Evolutionary conservation across 2,113 vertebrate species (phyloP), one percentile per base, ranked within the genome.

Genomic region (Pygoscelis adeliae): DNA sequence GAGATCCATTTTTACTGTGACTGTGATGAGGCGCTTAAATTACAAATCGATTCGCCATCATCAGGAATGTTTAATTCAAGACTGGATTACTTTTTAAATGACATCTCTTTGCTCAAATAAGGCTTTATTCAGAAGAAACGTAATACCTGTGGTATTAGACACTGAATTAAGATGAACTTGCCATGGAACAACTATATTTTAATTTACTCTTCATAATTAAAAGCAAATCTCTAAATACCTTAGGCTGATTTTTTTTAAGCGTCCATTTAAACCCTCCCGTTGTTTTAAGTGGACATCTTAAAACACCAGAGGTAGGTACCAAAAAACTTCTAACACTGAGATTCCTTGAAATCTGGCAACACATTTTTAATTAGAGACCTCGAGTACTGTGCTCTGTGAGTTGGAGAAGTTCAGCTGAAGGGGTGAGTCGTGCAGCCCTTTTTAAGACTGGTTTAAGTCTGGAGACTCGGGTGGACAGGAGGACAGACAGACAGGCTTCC

Each of bases 141-240:
- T 66, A 89, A 92, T 92, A 90, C 83, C 79, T 82, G 52, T 58
- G 65, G 69, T 92, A 84, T 89, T 91, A 89, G 52, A 49, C 61
- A 73, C 40, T 46, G 46, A 87, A 89, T 94, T 82, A 82, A 84
- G 93, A 76, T 59, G 61, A 96, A 80, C 70, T 82, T 94, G 77
- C 52, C 55, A 34, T 36, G 69, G 42, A 96, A 90, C 44, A 67
- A 72, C 82, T 91, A 22, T 62, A 44, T 94, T 95, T 97, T 94
- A 83, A 94, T 96, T 96, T 92, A 84, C 62, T 76, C 66, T 82
- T 91, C 65, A 11, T 92, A 97, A 95, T 70, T 91, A 95, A 96
- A 96, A 95, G 89, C 76, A 84, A 92, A 95, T 95, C 87, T 82
- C 90, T 72, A 58, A 83, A 94, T 87, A 92, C 78, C 91, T 94